These are phyloP conservation scores for Chlorodrepanis virens DNA, from an alignment of 2,113 vertebrate genomes.

Conservation along the genomic window DNA sequence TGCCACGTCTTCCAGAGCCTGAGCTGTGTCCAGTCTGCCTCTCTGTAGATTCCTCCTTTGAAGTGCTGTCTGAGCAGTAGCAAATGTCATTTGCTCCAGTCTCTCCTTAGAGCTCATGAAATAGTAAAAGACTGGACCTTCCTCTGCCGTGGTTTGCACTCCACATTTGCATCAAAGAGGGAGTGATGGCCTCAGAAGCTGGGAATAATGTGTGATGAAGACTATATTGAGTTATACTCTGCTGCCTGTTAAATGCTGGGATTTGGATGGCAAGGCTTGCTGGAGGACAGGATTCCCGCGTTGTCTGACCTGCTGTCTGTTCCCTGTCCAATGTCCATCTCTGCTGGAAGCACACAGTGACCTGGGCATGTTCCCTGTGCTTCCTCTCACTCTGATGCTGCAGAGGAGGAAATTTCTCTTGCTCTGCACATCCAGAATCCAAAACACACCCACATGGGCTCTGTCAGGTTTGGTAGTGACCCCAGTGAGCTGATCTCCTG, in stretches of 20 bases:
- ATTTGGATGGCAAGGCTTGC: background rate
- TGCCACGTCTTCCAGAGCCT: background rate
- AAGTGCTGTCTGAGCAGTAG: background rate
- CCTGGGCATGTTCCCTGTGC: background rate
- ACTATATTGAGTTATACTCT: background rate
- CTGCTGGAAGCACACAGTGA: background rate
- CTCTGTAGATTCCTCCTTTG: background rate
- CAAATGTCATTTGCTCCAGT: background rate
- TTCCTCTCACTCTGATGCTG: background rate
- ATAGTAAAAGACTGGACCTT: background rate
- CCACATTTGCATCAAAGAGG: background rate
- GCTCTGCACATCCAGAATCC: background rate
- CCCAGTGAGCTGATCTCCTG: background rate
- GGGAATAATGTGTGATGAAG: background rate
- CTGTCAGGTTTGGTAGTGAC: background rate
- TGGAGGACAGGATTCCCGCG: background rate
- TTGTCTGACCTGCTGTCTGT: background rate
- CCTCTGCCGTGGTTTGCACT: background rate
- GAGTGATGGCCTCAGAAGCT: background rate
- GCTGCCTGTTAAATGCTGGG: background rate
- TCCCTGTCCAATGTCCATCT: background rate
- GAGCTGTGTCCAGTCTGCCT: background rate
- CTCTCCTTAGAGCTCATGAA: background rate
- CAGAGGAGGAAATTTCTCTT: background rate
- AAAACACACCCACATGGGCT: background rate